phyloP scores from a whole-genome alignment of 2,113 vertebrate species.

The Oreotrochilus melanogaster region DNA sequence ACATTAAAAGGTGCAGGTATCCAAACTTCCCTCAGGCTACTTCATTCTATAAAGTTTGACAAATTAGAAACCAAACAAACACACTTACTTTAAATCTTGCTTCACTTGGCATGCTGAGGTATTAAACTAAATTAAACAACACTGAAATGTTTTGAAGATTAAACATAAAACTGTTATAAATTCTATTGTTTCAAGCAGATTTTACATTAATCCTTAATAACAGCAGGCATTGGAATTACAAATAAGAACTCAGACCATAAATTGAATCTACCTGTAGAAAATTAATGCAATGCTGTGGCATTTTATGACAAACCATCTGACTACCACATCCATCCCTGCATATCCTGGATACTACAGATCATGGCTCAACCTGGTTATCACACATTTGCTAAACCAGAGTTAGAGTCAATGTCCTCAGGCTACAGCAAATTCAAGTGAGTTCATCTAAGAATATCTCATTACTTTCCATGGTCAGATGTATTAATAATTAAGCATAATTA shows the following conservation, averaged over 20 bases:
- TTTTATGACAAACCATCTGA: not conserved
- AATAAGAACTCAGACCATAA: not conserved
- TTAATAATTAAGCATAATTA: not conserved
- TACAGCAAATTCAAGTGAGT: not conserved
- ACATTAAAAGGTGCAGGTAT: not conserved
- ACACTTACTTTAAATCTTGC: not conserved
- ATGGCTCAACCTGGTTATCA: not conserved
- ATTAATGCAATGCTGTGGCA: not conserved
- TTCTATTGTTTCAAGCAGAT: not conserved
- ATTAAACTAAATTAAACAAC: not conserved
- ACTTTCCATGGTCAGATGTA: not conserved
- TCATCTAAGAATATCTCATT: not conserved
- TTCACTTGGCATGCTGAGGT: not conserved
- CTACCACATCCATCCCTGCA: not conserved
- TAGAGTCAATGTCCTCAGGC: not conserved
- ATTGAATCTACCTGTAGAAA: not conserved
- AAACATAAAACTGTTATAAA: not conserved
- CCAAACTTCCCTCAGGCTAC: not conserved
- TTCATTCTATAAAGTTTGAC: not conserved
- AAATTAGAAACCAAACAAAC: not conserved
- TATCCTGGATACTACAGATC: not conserved
- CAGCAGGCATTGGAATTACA: not conserved
- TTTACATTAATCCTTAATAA: not conserved
- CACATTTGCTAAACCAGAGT: not conserved
- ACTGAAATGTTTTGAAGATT: not conserved